These are phyloP conservation scores for Mythimna lalbum DNA, from an alignment of 2,888 invertebrate species.

Conservation along the genomic window DNA sequence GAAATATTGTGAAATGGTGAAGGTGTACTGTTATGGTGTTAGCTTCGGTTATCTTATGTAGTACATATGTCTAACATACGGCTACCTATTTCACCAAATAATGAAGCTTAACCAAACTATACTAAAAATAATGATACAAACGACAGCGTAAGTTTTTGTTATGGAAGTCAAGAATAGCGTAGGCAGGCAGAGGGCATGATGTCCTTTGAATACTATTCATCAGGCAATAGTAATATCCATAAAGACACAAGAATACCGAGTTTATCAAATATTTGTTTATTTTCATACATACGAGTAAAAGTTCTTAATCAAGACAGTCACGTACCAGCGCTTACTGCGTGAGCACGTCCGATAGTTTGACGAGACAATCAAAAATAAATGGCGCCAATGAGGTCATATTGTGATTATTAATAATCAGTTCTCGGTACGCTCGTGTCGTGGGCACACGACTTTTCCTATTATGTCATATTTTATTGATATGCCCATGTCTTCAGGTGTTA, in stretches of 20 bases:
- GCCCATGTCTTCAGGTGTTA: slow-evolving; percentile 52
- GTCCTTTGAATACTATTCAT: not conserved
- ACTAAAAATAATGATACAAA: not conserved
- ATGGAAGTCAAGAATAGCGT: not conserved
- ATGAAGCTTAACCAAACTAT: not conserved
- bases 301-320: slow-evolving; percentile 66
- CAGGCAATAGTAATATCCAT: not conserved
- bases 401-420: slow-evolving; percentile 73
- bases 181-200: too few relatives aligned
- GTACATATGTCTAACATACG: not conserved
- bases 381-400: slow-evolving; percentile 73
- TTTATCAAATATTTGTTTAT: not conserved
- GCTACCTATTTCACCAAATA: not conserved
- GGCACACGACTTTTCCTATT: slow-evolving; percentile 74
- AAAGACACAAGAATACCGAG: not conserved
- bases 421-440: slow-evolving; percentile 72
- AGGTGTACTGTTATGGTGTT: not conserved
- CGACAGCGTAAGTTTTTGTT: not conserved
- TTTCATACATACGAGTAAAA: slow-evolving; percentile 35
- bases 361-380: slow-evolving; percentile 79
- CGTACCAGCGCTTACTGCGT: slow-evolving; percentile 70
- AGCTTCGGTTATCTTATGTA: not conserved
- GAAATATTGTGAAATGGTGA: not conserved
- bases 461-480: slow-evolving; percentile 67
- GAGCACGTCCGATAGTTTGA: slow-evolving; percentile 73